phyloP scores from a whole-genome alignment of 2,113 vertebrate genomes.

The Lycaon pictus region DNA sequence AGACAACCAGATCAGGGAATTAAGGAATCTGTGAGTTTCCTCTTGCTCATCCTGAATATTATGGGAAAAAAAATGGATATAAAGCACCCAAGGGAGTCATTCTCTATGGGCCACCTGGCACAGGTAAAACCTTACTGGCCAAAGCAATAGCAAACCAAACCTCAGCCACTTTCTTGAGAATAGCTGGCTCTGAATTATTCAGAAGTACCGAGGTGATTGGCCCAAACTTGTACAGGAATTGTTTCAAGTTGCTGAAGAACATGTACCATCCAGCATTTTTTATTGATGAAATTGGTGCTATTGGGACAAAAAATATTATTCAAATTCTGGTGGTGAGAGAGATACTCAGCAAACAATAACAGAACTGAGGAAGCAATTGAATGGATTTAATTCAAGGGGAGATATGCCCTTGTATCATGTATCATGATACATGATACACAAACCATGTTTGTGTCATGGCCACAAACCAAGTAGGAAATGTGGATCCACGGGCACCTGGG shows the following conservation, averaged over 20 bases:
- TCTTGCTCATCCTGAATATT: slow-evolving; percentile 96
- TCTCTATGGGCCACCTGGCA: slow-evolving; percentile 61
- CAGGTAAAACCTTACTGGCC: not conserved
- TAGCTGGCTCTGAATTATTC: slow-evolving; percentile 95
- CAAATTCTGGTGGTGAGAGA: slow-evolving; percentile 93
- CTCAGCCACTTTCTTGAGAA: slow-evolving; percentile 92
- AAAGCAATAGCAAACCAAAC: not conserved
- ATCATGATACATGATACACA: too few relatives aligned
- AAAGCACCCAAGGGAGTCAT: slow-evolving; percentile 97
- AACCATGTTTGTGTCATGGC: slow-evolving; percentile 90
- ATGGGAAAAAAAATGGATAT: slow-evolving; percentile 94
- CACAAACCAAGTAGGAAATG: slow-evolving; percentile 95
- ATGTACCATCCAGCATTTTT: slow-evolving; percentile 96
- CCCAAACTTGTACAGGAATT: slow-evolving; percentile 95
- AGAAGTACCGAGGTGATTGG: slow-evolving; percentile 95
- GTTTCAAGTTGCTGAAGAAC: slow-evolving; percentile 95
- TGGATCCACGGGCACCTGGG: slow-evolving; percentile 87
- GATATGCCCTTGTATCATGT: slow-evolving; percentile 86
- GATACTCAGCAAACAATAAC: slow-evolving; percentile 96
- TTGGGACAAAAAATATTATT: slow-evolving; percentile 97
- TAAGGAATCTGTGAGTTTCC: slow-evolving; percentile 96
- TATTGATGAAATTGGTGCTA: slow-evolving; percentile 95
- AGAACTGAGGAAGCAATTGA: slow-evolving; percentile 95
- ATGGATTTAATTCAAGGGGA: slow-evolving; percentile 95
- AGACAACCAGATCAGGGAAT: slow-evolving; percentile 96